Percentiles rank a stretch among this genome's conserved stretches.
These are phyloP conservation scores for Papilio polytes DNA, from an alignment of 1,140 invertebrate genomes.

Conservation along the genomic window DNA sequence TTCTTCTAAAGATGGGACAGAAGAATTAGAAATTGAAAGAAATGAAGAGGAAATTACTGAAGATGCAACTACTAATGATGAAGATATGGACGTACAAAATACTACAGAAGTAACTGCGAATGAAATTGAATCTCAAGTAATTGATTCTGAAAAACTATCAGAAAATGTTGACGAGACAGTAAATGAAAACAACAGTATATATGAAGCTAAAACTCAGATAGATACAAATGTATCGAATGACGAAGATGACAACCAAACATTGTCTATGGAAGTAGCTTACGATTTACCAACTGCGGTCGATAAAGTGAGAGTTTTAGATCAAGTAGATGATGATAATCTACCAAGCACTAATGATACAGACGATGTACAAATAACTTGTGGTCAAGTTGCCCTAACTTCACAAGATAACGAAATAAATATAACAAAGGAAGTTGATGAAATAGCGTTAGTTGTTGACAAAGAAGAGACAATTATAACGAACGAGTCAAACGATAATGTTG, in stretches of 20 bases:
- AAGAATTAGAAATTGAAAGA: slow-evolving; percentile 23
- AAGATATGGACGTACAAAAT: slow-evolving; percentile 42
- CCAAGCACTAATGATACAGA: slow-evolving; percentile 72
- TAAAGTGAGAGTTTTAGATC: slow-evolving; percentile 60
- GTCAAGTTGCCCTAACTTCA: slow-evolving; percentile 58
- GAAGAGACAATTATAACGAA: background rate
- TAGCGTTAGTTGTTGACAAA: background rate
- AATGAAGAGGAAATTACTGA: slow-evolving; percentile 10
- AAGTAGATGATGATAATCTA: slow-evolving; percentile 65
- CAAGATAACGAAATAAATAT: slow-evolving; percentile 56
- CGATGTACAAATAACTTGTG: slow-evolving; percentile 74
- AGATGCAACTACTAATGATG: slow-evolving; percentile 30
- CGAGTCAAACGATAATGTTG: background rate
- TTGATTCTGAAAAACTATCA: background rate
- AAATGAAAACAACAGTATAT: slow-evolving; percentile 45
- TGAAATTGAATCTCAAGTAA: background rate
- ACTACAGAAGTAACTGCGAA: no score
- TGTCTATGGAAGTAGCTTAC: slow-evolving; percentile 65
- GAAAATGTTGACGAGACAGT: background rate
- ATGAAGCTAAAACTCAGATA: slow-evolving; percentile 61
- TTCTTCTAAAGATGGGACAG: slow-evolving; percentile 44
- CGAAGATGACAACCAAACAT: slow-evolving; percentile 55
- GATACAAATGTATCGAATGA: slow-evolving; percentile 56
- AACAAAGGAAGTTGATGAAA: slow-evolving; percentile 41
- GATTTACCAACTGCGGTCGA: slow-evolving; percentile 56